phyloP scores from a whole-genome alignment of 2,888 invertebrate species.

The Stenurella melanura region DNA sequence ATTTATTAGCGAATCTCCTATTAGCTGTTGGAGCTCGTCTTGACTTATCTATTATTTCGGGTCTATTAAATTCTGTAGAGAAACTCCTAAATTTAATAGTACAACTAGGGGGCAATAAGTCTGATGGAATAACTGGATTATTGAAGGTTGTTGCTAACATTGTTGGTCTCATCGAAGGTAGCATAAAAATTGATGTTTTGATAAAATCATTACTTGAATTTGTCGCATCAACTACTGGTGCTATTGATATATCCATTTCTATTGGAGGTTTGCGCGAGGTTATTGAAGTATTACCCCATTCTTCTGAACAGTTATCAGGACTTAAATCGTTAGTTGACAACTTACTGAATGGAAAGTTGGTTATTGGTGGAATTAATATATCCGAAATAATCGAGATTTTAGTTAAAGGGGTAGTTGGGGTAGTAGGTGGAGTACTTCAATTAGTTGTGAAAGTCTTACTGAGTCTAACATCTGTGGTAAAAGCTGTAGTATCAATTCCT shows the following conservation, averaged over 20 bases:
- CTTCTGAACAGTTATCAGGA: slow-evolving; percentile 28
- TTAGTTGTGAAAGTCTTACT: slow-evolving; percentile 47
- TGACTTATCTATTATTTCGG: slow-evolving; percentile 45
- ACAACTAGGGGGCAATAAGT: slow-evolving; percentile 50
- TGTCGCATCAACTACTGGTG: slow-evolving; percentile 21
- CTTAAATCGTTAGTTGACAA: slow-evolving; percentile 41
- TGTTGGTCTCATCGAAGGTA: slow-evolving; percentile 35
- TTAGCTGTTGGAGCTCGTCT: slow-evolving; percentile 44
- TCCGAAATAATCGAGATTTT: slow-evolving; percentile 45
- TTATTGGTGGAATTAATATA: slow-evolving; percentile 45
- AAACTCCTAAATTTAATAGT: slow-evolving; percentile 42
- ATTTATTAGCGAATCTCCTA: slow-evolving; percentile 51
- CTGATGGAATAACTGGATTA: slow-evolving; percentile 50
- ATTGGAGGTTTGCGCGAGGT: slow-evolving; percentile 44
- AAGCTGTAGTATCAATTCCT: slow-evolving; percentile 45
- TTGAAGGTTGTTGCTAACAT: slow-evolving; percentile 46
- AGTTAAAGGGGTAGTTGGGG: slow-evolving; percentile 13
- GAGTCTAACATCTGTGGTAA: slow-evolving; percentile 31
- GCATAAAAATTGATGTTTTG: slow-evolving; percentile 45
- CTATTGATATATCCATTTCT: slow-evolving; percentile 32
- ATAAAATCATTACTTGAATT: slow-evolving; percentile 43
- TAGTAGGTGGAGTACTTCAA: slow-evolving; percentile 19
- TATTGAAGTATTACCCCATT: slow-evolving; percentile 16
- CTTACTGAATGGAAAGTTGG: slow-evolving; percentile 41
- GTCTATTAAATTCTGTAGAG: slow-evolving; percentile 45